A percentile compares a stretch with the other conserved stretches of the same genome.
These are phyloP conservation scores for Oxytorus armatus DNA, from an alignment of 2,888 invertebrate genomes.

Conservation along the genomic window DNA sequence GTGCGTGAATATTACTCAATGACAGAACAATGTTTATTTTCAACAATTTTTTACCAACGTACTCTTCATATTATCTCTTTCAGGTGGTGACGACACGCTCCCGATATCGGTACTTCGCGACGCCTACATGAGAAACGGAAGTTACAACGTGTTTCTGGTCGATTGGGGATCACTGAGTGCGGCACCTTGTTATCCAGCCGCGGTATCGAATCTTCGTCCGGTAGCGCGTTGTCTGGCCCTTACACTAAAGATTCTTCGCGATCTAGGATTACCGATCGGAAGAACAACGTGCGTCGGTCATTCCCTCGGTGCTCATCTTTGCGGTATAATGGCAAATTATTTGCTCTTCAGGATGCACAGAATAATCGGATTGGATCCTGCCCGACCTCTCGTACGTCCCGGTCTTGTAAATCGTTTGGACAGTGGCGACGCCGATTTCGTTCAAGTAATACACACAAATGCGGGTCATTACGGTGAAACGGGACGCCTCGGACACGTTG, in stretches of 20 bases:
- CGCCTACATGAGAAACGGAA: conserved; percentile 90
- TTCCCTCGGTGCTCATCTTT: conserved; percentile 91
- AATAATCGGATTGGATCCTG: conserved; percentile 92
- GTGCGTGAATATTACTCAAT: too few relatives aligned
- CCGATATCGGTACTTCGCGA: conserved; percentile 91
- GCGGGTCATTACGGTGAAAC: conserved; percentile 92
- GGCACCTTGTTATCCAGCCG: conserved; percentile 90
- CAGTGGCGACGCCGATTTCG: conserved; percentile 91
- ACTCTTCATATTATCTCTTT: too few relatives aligned
- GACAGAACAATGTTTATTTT: too few relatives aligned
- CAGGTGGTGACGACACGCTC: conserved; percentile 89
- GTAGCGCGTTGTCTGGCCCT: conserved; percentile 90
- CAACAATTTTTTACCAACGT: too few relatives aligned
- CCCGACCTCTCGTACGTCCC: conserved; percentile 89
- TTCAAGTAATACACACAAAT: conserved; percentile 92
- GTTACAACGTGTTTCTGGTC: conserved; percentile 91
- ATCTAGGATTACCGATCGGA: conserved; percentile 88
- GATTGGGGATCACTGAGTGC: conserved; percentile 91
- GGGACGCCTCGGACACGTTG: conserved; percentile 90
- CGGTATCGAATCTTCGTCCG: conserved; percentile 90
- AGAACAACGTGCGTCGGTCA: conserved; percentile 91
- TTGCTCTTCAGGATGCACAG: conserved; percentile 90
- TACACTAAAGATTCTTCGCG: conserved; percentile 87
- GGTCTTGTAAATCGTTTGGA: conserved; percentile 88
- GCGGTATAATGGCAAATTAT: conserved; percentile 91